Evolutionary conservation across 2,113 vertebrate genomes (phyloP).

Genomic region (Cyprinodon tularosa): DNA sequence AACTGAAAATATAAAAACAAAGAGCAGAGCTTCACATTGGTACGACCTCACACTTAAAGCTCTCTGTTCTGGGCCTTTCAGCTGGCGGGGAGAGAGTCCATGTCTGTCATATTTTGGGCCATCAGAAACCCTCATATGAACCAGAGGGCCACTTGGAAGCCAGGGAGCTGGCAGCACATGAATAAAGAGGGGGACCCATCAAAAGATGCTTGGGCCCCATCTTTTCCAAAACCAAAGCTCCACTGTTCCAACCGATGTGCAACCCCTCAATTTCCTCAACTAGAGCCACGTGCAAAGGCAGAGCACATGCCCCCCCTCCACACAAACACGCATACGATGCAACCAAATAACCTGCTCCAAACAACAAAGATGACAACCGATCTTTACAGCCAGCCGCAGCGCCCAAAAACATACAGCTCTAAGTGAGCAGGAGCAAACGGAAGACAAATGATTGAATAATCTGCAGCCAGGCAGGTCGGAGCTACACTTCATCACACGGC

Average conservation of each 20-base stretch:
- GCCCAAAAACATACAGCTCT: conserved; percentile 27
- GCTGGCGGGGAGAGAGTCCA: conserved; percentile 15
- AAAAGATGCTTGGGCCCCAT: conserved; percentile 55
- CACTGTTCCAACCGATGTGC: conserved; percentile 47
- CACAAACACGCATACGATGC: background rate
- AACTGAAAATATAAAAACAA: conserved; percentile 13
- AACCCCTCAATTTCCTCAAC: conserved; percentile 54
- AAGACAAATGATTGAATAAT: conserved; percentile 50
- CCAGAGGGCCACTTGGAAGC: conserved; percentile 26
- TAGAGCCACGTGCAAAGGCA: conserved; percentile 33
- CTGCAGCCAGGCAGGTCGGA: background rate
- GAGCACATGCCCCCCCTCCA: background rate
- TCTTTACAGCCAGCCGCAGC: conserved; percentile 46
- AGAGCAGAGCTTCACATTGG: conserved; percentile 10
- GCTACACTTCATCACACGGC: background rate
- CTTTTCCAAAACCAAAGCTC: conserved; percentile 43
- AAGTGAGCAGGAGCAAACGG: conserved; percentile 45
- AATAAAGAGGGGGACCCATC: conserved; percentile 59
- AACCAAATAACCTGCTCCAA: background rate
- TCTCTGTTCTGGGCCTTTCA: conserved; percentile 21
- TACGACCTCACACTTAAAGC: background rate
- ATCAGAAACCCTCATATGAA: conserved; percentile 40
- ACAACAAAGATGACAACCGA: conserved; percentile 43
- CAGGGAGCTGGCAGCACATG: conserved; percentile 60
- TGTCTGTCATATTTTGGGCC: conserved; percentile 51